These are phyloP conservation scores for Lucilia cuprina DNA, from an alignment of 1,140 invertebrate genomes.

Conservation along the genomic window DNA sequence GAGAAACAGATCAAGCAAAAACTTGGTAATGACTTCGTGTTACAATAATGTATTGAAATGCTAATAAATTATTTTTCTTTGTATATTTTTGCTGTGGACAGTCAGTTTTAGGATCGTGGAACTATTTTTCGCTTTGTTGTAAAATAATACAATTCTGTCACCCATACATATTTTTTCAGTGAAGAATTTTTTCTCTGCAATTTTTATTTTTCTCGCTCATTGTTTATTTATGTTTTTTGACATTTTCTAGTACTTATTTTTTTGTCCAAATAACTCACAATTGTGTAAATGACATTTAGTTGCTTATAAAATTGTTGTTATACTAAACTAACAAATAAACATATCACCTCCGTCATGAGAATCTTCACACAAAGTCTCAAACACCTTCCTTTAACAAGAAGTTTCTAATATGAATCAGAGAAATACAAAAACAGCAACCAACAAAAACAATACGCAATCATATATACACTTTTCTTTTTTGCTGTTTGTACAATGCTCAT, in stretches of 20 bases:
- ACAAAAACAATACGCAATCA: no score
- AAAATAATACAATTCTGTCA: no score
- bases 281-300: constrained; percentile 26
- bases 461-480: no score
- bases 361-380: neutral
- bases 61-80: no score
- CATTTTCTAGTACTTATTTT: constrained; percentile 53
- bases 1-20: no score
- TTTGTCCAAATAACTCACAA: neutral
- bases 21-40: no score
- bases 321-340: neutral
- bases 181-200: neutral
- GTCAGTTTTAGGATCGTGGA: no score
- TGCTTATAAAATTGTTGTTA: neutral
- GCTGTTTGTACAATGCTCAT: no score
- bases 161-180: neutral
- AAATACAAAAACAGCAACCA: neutral
- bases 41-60: no score
- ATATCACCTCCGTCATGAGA: neutral
- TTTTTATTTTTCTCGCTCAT: constrained; percentile 43
- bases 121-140: no score
- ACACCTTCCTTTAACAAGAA: neutral
- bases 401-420: neutral
- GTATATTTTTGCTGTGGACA: no score
- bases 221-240: constrained; percentile 54